These are phyloP conservation scores for Siderastrea radians DNA, from an alignment of 92 coral and sea anemone genomes.

Conservation along the genomic window DNA sequence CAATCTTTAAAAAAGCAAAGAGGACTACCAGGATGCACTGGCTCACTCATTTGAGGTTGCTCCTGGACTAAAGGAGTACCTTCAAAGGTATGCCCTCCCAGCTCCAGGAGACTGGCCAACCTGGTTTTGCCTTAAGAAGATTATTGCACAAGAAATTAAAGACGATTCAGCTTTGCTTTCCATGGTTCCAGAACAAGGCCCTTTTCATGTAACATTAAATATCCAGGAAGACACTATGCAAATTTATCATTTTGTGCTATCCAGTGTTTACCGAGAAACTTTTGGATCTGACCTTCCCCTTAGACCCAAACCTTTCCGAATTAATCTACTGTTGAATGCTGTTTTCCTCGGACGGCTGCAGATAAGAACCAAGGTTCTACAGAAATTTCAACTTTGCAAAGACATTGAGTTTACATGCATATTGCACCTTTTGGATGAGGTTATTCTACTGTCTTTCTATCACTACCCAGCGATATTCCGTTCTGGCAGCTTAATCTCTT, in stretches of 20 bases:
- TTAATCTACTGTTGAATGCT: neutral
- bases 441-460: slow-evolving; percentile 60
- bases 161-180: slow-evolving; percentile 25
- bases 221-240: no score
- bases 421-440: slow-evolving; percentile 63
- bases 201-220: slow-evolving; percentile 74
- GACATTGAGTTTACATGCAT: slow-evolving; percentile 58
- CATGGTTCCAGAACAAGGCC: slow-evolving; percentile 76
- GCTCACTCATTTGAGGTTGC: no score
- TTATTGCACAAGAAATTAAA: slow-evolving; percentile 53
- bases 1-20: slow-evolving; percentile 46
- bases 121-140: slow-evolving; percentile 65
- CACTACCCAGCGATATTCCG: neutral
- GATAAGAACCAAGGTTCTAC: slow-evolving; percentile 44
- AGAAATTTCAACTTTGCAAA: slow-evolving; percentile 66
- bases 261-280: slow-evolving; percentile 42
- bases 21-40: no score
- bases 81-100: slow-evolving; percentile 47
- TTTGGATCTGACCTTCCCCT: slow-evolving; percentile 63
- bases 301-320: slow-evolving; percentile 59
- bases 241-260: slow-evolving; percentile 48
- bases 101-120: slow-evolving; percentile 78
- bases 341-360: neutral
- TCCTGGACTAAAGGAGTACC: no score
- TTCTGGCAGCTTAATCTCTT: neutral